Evolutionary conservation across 2,888 invertebrate genomes (phyloP), one percentile per base, ranked within the genome.

Genomic region (Punctoribates punctum): DNA sequence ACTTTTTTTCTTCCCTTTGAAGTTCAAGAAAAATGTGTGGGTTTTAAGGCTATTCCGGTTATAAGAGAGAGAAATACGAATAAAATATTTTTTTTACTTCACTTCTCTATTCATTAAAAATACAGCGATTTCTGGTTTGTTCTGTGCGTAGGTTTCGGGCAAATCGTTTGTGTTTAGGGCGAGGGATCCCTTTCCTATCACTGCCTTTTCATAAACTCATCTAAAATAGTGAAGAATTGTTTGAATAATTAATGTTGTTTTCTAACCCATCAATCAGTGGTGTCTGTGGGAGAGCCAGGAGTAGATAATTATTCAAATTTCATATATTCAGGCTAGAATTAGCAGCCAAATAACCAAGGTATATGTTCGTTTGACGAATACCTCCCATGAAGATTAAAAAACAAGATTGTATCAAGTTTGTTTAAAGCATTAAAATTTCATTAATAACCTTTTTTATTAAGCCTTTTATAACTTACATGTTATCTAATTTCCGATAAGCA

Each of bases 191-290:
- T n/a, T 54, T 54, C 48, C n/a, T 8, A 48, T 48, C n/a, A n/a
- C 20, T 20, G 20, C 54, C 54, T 8, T 8, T n/a, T 15, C 4
- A 17, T 20, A 54, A 48, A 48, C 13, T 17, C 48, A 48, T 17
- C 13, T 17, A 13, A 54, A 54, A 54, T 20, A 54, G 17, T 54
- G 54, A 54, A 20, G 54, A n/a, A 54, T 54, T 54, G 54, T 54
- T n/a, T 54, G 54, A 54, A 54, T 54, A 54, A 54, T 54, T 54
- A 54, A 54, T n/a, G 5, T 20, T 54, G 54, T 54, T 20, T 54
- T 54, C n/a, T 34, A 34, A 5, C 4, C 34, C 34, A 34, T 34
- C 34, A 34, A 34, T 34, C 34, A 34, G 34, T 34, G 4, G 4
- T 34, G 8, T 34, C 34, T 8, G 8, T 34, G 34, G 34, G 34